Conservation (phyloP, 2,113 vertebrate genomes). For the Urocitellus parryii region DNA sequence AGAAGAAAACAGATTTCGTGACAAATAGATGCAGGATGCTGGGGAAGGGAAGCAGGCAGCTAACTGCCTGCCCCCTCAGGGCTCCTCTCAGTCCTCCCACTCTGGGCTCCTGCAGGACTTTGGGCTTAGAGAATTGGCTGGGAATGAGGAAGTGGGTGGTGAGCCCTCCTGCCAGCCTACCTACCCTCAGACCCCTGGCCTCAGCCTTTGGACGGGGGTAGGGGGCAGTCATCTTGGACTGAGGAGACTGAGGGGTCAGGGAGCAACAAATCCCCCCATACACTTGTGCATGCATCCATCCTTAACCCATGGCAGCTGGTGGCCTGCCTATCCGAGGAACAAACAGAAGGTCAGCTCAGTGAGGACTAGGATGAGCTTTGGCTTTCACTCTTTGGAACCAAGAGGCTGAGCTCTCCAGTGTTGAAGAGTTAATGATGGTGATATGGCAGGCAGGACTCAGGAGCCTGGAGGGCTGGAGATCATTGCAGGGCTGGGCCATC, state of each 20-base stretch:
- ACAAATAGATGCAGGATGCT: constrained; percentile 24
- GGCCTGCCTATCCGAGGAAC: neutral
- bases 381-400: neutral
- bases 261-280: neutral
- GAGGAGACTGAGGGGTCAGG: neutral
- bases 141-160: neutral
- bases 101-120: neutral
- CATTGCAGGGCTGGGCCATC: neutral
- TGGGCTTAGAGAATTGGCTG: constrained; percentile 10
- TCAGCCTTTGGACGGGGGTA: constrained; percentile 6
- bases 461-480: neutral
- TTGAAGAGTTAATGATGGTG: neutral
- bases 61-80: constrained; percentile 25
- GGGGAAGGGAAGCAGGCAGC: constrained; percentile 28
- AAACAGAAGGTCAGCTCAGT: neutral
- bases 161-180: neutral
- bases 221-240: neutral
- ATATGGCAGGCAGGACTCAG: neutral
- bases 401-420: neutral
- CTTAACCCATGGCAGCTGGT: neutral
- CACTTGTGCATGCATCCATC: neutral
- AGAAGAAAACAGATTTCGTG: constrained; percentile 54
- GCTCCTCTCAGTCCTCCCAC: neutral
- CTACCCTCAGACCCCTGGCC: neutral
- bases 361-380: neutral